These are phyloP conservation scores for Drosophila tristis DNA, from an alignment of 1,140 invertebrate species.

Conservation along the genomic window DNA sequence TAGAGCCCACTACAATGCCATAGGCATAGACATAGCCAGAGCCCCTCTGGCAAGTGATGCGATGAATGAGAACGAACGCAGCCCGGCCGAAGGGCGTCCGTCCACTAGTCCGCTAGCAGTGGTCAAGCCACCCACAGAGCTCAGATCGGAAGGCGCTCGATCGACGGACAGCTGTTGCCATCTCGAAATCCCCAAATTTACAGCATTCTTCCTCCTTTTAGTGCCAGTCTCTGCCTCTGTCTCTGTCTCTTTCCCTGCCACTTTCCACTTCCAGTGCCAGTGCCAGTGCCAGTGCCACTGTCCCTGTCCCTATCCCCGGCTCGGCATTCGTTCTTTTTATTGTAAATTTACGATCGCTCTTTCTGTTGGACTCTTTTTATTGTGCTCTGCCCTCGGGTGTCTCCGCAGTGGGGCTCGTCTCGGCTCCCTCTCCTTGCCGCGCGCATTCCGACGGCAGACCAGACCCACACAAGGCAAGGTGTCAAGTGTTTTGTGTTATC, in stretches of 20 bases:
- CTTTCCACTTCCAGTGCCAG: too few species aligned
- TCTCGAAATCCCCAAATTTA: constrained; percentile 74
- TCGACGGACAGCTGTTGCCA: constrained; percentile 69
- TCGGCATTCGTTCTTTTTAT: constrained; percentile 34
- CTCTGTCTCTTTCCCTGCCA: constrained; percentile 3
- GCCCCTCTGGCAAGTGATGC: constrained; percentile 30
- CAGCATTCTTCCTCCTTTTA: constrained; percentile 48
- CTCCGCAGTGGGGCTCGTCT: constrained; percentile 16
- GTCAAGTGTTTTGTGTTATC: constrained; percentile 76
- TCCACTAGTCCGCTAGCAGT: constrained; percentile 16
- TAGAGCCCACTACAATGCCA: constrained; percentile 3
- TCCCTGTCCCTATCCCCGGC: too few species aligned
- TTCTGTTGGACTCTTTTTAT: constrained; percentile 64
- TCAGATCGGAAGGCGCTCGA: not conserved
- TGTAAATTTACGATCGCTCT: constrained; percentile 69
- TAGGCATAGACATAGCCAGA: not conserved
- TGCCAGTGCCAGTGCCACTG: too few species aligned
- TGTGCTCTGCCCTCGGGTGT: constrained; percentile 23
- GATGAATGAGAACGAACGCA: constrained; percentile 51
- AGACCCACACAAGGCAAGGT: constrained; percentile 46
- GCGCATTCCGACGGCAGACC: constrained; percentile 25
- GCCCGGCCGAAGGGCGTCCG: not conserved
- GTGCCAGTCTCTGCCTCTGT: constrained; percentile 4
- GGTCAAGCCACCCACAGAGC: constrained; percentile 43
- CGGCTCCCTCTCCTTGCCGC: not conserved